phyloP scores from a whole-genome alignment of 2,797 vertebrate species.

The Sebastes flavidus region DNA sequence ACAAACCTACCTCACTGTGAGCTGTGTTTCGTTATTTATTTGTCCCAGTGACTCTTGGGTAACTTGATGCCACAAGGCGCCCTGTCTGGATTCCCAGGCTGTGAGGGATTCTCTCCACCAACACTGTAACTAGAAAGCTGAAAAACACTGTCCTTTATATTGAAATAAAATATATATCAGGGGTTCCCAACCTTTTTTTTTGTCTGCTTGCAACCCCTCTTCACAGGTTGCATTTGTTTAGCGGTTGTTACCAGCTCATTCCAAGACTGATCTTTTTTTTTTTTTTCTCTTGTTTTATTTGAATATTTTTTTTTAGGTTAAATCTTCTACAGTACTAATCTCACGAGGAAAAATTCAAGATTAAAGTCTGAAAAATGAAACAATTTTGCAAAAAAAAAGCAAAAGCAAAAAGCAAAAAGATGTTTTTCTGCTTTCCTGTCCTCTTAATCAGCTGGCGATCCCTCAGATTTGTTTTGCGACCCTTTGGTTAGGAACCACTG shows the following conservation, averaged over 20 bases:
- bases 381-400: too few relatives aligned
- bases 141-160: slow-evolving; percentile 31
- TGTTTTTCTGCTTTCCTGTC: neutral
- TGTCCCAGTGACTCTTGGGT: slow-evolving; percentile 74
- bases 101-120: slow-evolving; percentile 38
- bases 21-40: slow-evolving; percentile 75
- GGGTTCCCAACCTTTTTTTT: too few relatives aligned
- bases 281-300: neutral
- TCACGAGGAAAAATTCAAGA: neutral
- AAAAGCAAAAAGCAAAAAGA: neutral
- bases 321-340: too few relatives aligned
- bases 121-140: slow-evolving; percentile 32
- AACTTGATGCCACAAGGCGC: slow-evolving; percentile 61
- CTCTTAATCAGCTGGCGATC: neutral
- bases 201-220: neutral
- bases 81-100: slow-evolving; percentile 44
- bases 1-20: slow-evolving; percentile 58
- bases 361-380: neutral
- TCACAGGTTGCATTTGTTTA: neutral
- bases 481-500: neutral
- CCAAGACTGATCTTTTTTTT: neutral
- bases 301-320: fast-evolving
- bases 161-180: neutral
- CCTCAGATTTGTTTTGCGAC: too few relatives aligned
- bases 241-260: neutral